Evolutionary conservation across 2,113 vertebrate genomes (phyloP), one percentile per base, ranked within the genome.

Genomic region (Cacatua alba): DNA sequence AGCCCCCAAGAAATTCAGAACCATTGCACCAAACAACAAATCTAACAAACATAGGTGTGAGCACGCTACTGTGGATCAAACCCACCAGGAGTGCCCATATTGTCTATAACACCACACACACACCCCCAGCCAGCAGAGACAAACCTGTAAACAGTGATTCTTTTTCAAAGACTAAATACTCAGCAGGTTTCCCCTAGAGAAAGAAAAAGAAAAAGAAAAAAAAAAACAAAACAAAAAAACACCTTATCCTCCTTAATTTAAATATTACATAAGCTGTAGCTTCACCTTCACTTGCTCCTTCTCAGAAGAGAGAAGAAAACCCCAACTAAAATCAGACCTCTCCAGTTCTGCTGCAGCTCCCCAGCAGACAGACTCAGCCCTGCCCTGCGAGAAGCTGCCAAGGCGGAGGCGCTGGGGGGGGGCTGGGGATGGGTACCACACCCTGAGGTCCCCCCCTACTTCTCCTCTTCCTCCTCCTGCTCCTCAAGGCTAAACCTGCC

Each of bases 371-470:
- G 83, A 3, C 75, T 35, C 90, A 95, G 86, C 79, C 88, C 88
- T 25, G 21, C 65, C 83, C 93, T 95, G 82, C 12, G 24, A 95
- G 52, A 53, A 94, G 79, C 44, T 1, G 60, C 68, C 74, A 70
- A 93, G 90, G 92, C 90, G 23, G 96, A 93, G 95, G 86, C 25
- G 62, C 43, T 75, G 16, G 28, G 21, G 52, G 31, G 31, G 10
- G 53, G 62, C 90, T 90, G 95, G 39, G 16, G 84, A 71, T 80
- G 75, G 76, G 79, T 82, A 97, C 98, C 98, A 97, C 98, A 98
- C 98, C 98, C 98, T 98, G 82, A 24, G 25, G 59, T 35, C 35
- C 75, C 82, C 91, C 94, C 88, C 86, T 52, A 18, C 77, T 31
- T 82, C 95, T 80, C 37, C 17, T 25, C 62, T 81, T 51, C 69